Conservation (phyloP, 2,113 vertebrate genomes). For the Penelope pileata region DNA sequence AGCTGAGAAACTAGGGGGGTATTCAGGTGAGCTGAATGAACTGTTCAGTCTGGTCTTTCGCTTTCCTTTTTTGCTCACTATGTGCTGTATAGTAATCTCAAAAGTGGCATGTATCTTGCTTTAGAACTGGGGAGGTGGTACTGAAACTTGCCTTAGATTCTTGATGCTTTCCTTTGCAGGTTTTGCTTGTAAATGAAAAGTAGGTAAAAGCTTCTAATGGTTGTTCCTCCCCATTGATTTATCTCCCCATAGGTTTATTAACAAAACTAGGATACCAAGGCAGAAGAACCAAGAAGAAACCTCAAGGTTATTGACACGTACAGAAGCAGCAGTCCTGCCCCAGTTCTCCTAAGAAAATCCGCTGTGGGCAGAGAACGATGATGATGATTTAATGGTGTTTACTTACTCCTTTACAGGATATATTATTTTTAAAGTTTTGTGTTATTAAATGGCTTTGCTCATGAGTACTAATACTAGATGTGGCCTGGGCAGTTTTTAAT, state of each 20-base stretch:
- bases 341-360: constrained; percentile 89
- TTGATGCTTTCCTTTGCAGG: constrained; percentile 87
- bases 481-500: constrained; percentile 56
- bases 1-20: constrained; percentile 94
- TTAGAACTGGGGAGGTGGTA: constrained; percentile 82
- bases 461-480: constrained; percentile 49
- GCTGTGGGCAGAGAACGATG: constrained; percentile 89
- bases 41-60: constrained; percentile 84
- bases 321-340: constrained; percentile 90
- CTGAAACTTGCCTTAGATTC: constrained; percentile 82
- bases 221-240: constrained; percentile 99
- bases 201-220: constrained; percentile 94
- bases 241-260: constrained; percentile 99
- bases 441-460: constrained; percentile 75
- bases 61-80: constrained; percentile 76
- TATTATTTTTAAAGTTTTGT: constrained; percentile 76
- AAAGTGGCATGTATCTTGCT: constrained; percentile 78
- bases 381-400: constrained; percentile 88
- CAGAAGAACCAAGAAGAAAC: constrained; percentile 96
- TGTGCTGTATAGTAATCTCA: constrained; percentile 76
- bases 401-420: constrained; percentile 87
- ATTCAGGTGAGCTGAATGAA: constrained; percentile 95
- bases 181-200: constrained; percentile 79
- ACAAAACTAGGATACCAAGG: constrained; percentile 97
- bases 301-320: constrained; percentile 99